Percentiles rank a stretch among this genome's conserved stretches.
These are phyloP conservation scores for Palloptera scutellata DNA, from an alignment of 2,888 invertebrate genomes.

Conservation along the genomic window DNA sequence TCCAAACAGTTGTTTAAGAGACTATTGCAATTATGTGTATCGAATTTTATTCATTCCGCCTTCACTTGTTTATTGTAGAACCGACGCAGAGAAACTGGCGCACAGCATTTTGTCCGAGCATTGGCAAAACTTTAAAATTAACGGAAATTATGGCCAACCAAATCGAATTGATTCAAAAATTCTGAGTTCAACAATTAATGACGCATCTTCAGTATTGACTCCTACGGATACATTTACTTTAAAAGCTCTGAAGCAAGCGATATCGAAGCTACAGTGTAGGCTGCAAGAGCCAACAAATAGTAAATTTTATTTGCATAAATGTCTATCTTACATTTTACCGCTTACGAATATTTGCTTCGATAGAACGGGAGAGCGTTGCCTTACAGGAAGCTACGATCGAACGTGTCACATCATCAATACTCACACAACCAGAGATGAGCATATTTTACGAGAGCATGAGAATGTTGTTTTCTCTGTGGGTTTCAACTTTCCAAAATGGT, in stretches of 20 bases:
- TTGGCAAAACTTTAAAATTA: not conserved
- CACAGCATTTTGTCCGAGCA: not conserved
- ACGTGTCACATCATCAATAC: conserved; percentile 85
- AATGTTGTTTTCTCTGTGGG: conserved; percentile 84
- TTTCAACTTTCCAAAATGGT: conserved; percentile 82
- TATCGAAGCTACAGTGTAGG: conserved; percentile 71
- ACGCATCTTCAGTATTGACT: not conserved
- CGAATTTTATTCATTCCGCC: too few relatives aligned
- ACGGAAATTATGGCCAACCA: too few relatives aligned
- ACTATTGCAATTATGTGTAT: too few relatives aligned
- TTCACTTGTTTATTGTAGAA: too few relatives aligned
- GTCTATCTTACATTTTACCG: conserved; percentile 74
- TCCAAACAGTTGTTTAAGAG: too few relatives aligned
- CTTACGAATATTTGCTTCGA: conserved; percentile 78
- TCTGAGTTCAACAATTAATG: too few relatives aligned
- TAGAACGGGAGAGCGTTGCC: conserved; percentile 75
- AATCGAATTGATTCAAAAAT: too few relatives aligned
- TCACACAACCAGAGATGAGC: conserved; percentile 73
- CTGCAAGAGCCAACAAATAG: conserved; percentile 70
- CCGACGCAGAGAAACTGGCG: too few relatives aligned
- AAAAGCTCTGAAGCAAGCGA: conserved; percentile 68
- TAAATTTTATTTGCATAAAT: conserved; percentile 73
- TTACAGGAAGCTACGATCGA: conserved; percentile 85
- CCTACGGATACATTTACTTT: conserved; percentile 42
- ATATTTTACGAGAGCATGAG: conserved; percentile 76